Evolutionary conservation across 2,888 invertebrate species (phyloP), one percentile per base, ranked within the genome.

Genomic region (Ommatoiulus sabulosus): DNA sequence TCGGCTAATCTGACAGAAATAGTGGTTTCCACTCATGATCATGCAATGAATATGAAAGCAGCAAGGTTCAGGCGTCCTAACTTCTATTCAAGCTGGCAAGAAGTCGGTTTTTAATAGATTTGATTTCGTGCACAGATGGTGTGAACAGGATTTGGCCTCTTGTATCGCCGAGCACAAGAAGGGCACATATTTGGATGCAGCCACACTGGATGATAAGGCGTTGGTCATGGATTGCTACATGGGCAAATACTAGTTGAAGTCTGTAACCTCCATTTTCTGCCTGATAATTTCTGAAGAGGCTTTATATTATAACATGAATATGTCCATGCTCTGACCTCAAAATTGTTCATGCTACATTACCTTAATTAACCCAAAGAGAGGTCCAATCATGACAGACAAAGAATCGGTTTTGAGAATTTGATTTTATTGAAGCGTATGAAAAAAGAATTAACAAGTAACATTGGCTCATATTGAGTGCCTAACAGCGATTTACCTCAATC

Each of bases 211-310:
- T 63, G 89, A 88, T 80, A 87, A 80, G n/a, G 87, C 88, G 44
- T 57, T 88, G 46, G 88, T 88, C 24, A 88, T 89, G 89, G 89
- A 89, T 72, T 44, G 88, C 15, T 89, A 89, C 85, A 44, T 35
- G 46, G 87, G 87, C 4, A 85, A 85, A 43, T 44, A 15, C 20
- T 63, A 63, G 6, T 12, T 12, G 35, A 35, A 35, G 35, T 35
- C 35, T 35, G 35, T 35, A 35, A 35, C 35, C 35, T 35, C 35
- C 35, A 35, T 35, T 0, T 35, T 35, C 35, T 35, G 35, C 35
- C 35, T 35, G 2, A 35, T 35, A 35, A n/a, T 35, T 35, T 35
- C 35, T 35, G 35, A 35, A 35, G 35, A 35, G 35, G 35, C 35
- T 35, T 35, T 35, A 2, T 35, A 35, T 35, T 2, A 35, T 35